Base-by-base conservation (phyloP, 1,140 invertebrate species). In the Dufourea novaeangliae region DNA sequence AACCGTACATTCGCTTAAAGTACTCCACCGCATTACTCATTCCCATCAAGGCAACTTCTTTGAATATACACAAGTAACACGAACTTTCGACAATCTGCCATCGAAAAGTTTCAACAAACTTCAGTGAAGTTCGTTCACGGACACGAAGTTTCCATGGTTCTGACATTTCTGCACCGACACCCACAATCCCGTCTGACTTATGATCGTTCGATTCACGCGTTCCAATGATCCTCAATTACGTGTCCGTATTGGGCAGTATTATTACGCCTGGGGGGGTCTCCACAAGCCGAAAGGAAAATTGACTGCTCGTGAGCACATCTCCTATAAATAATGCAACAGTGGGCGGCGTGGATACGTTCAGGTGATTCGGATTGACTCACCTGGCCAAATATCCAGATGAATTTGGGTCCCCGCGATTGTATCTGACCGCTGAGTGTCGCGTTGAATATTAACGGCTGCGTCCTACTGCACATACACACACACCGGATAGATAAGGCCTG, bases 321-420 rank as follows among this genome's bases (percentile, higher is more conserved):
- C 34, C 46, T 50, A 50, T 50, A n/a, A 50, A 50, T 50, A 50
- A 50, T 50, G 46, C 20, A 50, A 50, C 46, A 50, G 46, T 50
- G 46, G 46, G 46, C 20, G 46, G 46, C 46, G 46, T 8, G 46
- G 46, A n/a, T n/a, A 0, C 46, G 46, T 50, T 50, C 46, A 50
- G 46, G 46, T 50, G 46, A 50, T n/a, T 50, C 46, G 46, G 46
- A 50, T 50, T 50, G 46, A 50, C 46, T 50, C 46, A 50, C 46
- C 46, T 50, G 46, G 46, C 46, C 46, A 50, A 50, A 50, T 50
- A 50, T n/a, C 46, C 8, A 50, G 46, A 50, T 50, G 20, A 50
- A 50, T 50, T n/a, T 17, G 46, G 46, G n/a, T n/a, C n/a, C n/a
- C n/a, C 46, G n/a, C 46, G 46, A 50, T 50, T 50, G 20, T 50